Conservation (phyloP, 2,113 vertebrate genomes). For the Actenoides lindsayi region DNA sequence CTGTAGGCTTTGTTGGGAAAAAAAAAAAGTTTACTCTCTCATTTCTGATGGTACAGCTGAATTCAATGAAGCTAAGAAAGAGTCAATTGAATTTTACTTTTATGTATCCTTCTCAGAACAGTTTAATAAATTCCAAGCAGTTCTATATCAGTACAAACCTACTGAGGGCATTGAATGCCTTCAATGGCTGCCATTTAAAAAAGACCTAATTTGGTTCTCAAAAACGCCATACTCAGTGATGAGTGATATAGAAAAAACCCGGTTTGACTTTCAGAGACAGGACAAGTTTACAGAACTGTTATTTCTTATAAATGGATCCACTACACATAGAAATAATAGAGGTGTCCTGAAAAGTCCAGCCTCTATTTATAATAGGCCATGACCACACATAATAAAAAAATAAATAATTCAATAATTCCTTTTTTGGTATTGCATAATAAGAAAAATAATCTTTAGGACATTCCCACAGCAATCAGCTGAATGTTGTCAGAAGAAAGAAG, state of each 20-base stretch:
- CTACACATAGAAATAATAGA: not conserved
- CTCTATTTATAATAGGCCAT: not conserved
- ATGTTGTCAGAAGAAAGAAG: not conserved
- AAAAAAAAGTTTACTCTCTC: not conserved
- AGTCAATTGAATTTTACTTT: not conserved
- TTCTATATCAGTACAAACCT: not conserved
- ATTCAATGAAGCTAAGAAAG: not conserved
- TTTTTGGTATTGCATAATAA: conserved; percentile 14
- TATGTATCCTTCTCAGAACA: not conserved
- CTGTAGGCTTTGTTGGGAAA: not conserved
- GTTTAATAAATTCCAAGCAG: not conserved
- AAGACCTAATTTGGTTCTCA: not conserved
- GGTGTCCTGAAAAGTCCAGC: not conserved
- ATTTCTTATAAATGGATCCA: not conserved
- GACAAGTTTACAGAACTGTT: not conserved
- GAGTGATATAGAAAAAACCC: not conserved
- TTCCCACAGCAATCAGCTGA: not conserved
- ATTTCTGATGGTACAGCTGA: not conserved
- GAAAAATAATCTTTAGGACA: not conserved
- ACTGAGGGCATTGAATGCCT: not conserved
- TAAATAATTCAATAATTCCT: not conserved
- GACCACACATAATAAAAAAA: not conserved
- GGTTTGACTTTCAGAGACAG: conserved; percentile 1
- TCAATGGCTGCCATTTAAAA: not conserved
- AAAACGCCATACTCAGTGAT: not conserved